Evolutionary conservation across 2,888 invertebrate species (phyloP).

Genomic region (Cephus rjabovi): DNA sequence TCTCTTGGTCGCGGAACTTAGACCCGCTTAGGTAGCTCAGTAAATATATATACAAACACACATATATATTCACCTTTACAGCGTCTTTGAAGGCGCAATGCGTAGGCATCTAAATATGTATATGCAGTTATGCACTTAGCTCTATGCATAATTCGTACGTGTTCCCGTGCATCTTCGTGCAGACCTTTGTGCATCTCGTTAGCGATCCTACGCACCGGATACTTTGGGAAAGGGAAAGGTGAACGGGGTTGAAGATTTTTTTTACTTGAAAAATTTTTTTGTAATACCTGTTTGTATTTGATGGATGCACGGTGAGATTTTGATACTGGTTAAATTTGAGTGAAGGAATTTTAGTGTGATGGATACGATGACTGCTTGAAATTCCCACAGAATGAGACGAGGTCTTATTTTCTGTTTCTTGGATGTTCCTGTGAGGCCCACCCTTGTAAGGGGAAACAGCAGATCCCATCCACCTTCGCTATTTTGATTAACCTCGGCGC

Average conservation of each 20-base stretch:
- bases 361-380: not conserved
- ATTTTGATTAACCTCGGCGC: conserved; percentile 6
- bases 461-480: not conserved
- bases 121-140: not conserved
- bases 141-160: not conserved
- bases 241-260: not conserved
- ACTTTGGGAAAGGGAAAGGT: not conserved
- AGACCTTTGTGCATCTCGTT: not conserved
- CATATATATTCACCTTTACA: not conserved
- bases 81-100: not conserved
- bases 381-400: not conserved
- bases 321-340: not conserved
- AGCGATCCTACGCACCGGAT: not conserved
- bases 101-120: not conserved
- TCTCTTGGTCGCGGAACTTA: conserved; percentile 4
- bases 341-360: not conserved
- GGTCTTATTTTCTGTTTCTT: not conserved
- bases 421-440: not conserved
- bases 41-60: not conserved
- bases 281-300: not conserved
- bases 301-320: not conserved
- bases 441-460: not conserved
- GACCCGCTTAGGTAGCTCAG: not conserved
- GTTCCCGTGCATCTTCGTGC: not conserved
- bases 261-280: conserved; percentile 6